These are phyloP conservation scores for Microtus californicus DNA, from an alignment of 2,797 vertebrate species.

Conservation along the genomic window DNA sequence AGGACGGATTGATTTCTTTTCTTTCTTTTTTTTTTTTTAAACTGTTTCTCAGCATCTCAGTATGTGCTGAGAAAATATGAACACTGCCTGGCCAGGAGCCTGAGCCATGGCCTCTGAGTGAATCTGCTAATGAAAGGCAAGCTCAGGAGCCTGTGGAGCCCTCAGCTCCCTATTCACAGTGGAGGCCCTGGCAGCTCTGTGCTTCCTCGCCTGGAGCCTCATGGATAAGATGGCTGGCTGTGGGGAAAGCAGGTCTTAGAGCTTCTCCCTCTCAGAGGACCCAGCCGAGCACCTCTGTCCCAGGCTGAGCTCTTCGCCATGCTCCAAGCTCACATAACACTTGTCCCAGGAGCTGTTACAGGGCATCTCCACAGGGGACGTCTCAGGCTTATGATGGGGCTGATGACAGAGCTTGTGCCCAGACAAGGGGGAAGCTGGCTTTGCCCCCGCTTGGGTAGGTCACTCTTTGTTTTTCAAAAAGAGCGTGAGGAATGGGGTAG, in stretches of 20 bases:
- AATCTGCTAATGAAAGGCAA: constrained; percentile 49
- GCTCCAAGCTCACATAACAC: not conserved
- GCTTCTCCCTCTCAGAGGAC: not conserved
- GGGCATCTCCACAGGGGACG: rapidly evolving
- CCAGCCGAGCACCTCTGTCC: not conserved
- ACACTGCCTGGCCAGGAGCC: constrained; percentile 58
- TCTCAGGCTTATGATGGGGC: not conserved
- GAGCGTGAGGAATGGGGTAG: not conserved
- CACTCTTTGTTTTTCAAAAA: not conserved
- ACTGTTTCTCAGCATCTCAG: constrained; percentile 66
- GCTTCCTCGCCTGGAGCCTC: not conserved
- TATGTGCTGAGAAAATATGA: constrained; percentile 61
- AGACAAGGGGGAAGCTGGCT: rapidly evolving
- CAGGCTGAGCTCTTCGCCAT: not conserved
- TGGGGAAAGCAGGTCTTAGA: not conserved
- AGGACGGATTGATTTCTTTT: constrained; percentile 70
- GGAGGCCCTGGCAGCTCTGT: not conserved
- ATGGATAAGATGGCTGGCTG: not conserved
- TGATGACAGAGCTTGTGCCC: not conserved
- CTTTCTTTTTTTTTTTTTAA: not conserved
- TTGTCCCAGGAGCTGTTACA: not conserved
- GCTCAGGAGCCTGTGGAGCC: not conserved
- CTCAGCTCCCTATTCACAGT: rapidly evolving
- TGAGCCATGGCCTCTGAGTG: not conserved
- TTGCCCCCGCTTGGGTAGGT: not conserved